A percentile compares a stretch with the other conserved stretches of the same genome.
phyloP scores from a whole-genome alignment of 2,113 vertebrate species.

The Solea solea region DNA sequence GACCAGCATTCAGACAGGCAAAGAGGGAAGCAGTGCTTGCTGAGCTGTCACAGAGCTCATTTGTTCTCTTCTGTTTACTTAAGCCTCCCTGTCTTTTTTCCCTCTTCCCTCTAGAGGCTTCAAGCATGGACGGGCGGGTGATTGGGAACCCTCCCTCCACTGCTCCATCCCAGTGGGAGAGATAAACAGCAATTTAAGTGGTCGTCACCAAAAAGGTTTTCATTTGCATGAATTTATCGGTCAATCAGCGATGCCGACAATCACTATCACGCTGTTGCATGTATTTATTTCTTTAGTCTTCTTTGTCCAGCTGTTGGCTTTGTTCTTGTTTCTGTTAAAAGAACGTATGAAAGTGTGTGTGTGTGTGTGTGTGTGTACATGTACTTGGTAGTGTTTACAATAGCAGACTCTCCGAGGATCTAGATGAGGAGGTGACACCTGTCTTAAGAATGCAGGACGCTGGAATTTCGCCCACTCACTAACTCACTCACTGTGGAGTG shows the following conservation, averaged over 20 bases:
- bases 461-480: too few species aligned
- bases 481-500: too few species aligned
- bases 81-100: constrained; percentile 75
- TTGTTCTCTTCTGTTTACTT: constrained; percentile 87
- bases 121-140: constrained; percentile 76
- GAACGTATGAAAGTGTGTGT: not conserved
- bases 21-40: constrained; percentile 72
- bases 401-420: too few species aligned
- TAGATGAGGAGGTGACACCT: too few species aligned
- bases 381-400: too few species aligned
- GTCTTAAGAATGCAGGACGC: too few species aligned
- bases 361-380: not conserved
- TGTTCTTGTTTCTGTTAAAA: constrained; percentile 7
- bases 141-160: constrained; percentile 59
- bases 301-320: constrained; percentile 10
- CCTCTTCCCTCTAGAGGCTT: constrained; percentile 78
- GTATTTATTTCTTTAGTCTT: constrained; percentile 36
- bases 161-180: constrained; percentile 62
- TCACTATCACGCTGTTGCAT: constrained; percentile 41
- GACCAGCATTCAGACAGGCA: constrained; percentile 71
- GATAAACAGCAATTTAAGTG: constrained; percentile 66
- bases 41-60: constrained; percentile 81
- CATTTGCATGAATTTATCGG: constrained; percentile 71
- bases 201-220: constrained; percentile 59
- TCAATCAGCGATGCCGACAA: constrained; percentile 64